Evolutionary conservation across 2,888 invertebrate species (phyloP), one percentile per base, ranked within the genome.

Genomic region (Chloromyia formosa): DNA sequence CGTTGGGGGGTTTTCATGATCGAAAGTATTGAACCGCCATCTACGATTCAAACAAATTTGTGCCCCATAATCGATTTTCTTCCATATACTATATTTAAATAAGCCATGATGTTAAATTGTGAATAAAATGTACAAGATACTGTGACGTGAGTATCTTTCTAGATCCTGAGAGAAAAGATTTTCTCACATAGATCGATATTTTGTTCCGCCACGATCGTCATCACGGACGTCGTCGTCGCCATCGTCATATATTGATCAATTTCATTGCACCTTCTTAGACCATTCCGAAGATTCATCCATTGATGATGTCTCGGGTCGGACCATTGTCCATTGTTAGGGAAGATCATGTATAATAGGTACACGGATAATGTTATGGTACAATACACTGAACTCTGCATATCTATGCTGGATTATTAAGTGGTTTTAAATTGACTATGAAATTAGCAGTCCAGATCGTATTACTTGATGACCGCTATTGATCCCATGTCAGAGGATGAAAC

Each of bases 381-480:
- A 5, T 20, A 18, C 16, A 56, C 27, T 35, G 27, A 35, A 35
- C 18, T 16, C 5, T 20, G 10, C 56, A 18, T 56, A 16, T 56
- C 22, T 20, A 18, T 10, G 18, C 20, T 69, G 60, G 72, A 68
- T 74, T 76, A 74, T 76, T 76, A 76, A 76, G 73, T 76, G 74
- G 74, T 71, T 76, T 76, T 76, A 76, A 76, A 76, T 76, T 74
- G 74, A 76, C 73, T 76, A 76, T 76, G 76, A 76, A 76, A 76
- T 76, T 76, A 74, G 76, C 69, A 60, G 18, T 9, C 62, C 18
- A 74, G 66, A 64, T 60, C 56, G 69, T 74, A 75, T 74, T 68
- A 74, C 66, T 61, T 66, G 74, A 68, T 75, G 66, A 75, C 73
- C 73, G 75, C 61, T 22, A 68, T 75, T 62, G 42, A 73, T 71